Evolutionary conservation across 2,888 invertebrate species (phyloP), one percentile per base, ranked within the genome.

Genomic region (Uloborus plumipes): DNA sequence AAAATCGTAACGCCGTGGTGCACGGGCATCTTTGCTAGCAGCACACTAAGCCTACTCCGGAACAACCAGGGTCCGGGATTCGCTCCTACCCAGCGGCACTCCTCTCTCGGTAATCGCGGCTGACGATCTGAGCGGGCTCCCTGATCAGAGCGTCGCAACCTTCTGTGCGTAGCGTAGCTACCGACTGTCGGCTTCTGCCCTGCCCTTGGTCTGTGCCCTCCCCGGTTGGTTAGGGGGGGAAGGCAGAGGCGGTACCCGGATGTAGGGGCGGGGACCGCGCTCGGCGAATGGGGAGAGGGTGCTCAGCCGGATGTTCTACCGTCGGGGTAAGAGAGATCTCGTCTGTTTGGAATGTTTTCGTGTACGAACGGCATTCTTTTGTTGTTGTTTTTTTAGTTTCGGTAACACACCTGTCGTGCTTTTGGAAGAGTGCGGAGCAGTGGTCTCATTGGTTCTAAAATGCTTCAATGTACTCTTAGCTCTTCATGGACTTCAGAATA

Each of bases 181-280:
- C 39, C 14, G 59, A 18, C 9, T 26, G 39, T n/a, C n/a, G 26
- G 58, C 71, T 39, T 26, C 73, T 55, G 39, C 22, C 18, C 47
- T 49, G 50, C 51, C 49, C 69, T 26, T n/a, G n/a, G n/a, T n/a
- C n/a, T n/a, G n/a, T 49, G 50, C 51, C 49, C 69, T 31, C 50
- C n/a, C 47, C 39, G 20, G 26, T 51, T 62, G n/a, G 62, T 22
- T 13, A 49, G 14, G 49, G 13, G 15, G 15, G 67, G 67, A 51
- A 61, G 50, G 39, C 55, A 58, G 22, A 66, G 79, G 79, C 73
- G 79, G 79, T 67, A 73, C 73, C 73, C 79, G 79, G 79, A 73
- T 73, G 73, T 53, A 79, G 66, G 66, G 78, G 65, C 49, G 77
- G 70, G 73, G 59, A 61, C 69, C 59, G 22, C n/a, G 26, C 20